These are phyloP conservation scores for Amniataba percoides DNA, from an alignment of 2,797 vertebrate genomes.

Conservation along the genomic window DNA sequence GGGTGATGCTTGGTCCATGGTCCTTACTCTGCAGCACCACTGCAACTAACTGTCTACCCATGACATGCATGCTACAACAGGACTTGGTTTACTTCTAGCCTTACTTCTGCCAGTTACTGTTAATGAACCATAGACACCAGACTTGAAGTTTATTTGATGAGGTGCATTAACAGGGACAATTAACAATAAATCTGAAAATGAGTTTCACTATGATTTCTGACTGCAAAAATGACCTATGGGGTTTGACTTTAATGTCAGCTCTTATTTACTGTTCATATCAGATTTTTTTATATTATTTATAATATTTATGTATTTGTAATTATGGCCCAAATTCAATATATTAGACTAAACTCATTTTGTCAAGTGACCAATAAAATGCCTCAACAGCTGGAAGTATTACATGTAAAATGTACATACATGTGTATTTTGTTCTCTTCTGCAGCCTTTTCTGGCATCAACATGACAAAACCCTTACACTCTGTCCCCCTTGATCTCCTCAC, in stretches of 20 bases:
- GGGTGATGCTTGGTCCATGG: not conserved
- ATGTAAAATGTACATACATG: not conserved
- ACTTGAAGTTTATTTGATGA: too few species aligned
- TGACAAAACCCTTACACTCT: not conserved
- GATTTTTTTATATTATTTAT: not conserved
- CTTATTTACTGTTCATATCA: not conserved
- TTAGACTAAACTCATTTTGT: not conserved
- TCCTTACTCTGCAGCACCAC: not conserved
- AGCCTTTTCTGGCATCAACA: not conserved
- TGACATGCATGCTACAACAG: not conserved
- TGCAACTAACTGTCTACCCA: not conserved
- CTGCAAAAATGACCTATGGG: too few species aligned
- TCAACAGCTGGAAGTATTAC: not conserved
- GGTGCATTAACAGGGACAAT: too few species aligned
- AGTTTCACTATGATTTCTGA: too few species aligned
- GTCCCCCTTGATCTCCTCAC: not conserved
- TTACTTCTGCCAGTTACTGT: too few species aligned
- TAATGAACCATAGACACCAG: too few species aligned
- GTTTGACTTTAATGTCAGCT: too few species aligned
- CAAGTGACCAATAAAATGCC: not conserved
- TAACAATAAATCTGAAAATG: too few species aligned
- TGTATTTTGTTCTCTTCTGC: not conserved
- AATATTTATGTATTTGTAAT: too few species aligned
- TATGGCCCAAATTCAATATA: not conserved
- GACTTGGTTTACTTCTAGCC: not conserved